Conservation (phyloP, 2,888 invertebrate genomes). For the Drosophila paramelanica region DNA sequence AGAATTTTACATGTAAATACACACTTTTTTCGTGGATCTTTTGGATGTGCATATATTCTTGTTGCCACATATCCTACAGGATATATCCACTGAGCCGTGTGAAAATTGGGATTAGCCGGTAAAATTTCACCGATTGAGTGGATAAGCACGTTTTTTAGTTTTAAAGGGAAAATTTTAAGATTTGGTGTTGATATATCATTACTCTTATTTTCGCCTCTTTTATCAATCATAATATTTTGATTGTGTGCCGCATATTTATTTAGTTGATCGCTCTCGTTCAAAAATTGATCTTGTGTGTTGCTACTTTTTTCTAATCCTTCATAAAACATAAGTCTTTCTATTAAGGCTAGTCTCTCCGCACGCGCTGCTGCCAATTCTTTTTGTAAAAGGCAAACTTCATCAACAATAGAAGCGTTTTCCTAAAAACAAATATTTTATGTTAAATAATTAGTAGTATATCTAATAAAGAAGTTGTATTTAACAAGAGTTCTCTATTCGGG, state of each 20-base stretch:
- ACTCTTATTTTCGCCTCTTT: slow-evolving; percentile 71
- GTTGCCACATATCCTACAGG: slow-evolving; percentile 92
- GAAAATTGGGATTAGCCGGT: slow-evolving; percentile 88
- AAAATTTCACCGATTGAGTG: slow-evolving; percentile 92
- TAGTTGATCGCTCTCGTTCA: slow-evolving; percentile 30
- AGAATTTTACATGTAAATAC: slow-evolving; percentile 92
- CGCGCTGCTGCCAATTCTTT: slow-evolving; percentile 92
- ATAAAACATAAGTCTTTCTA: slow-evolving; percentile 90
- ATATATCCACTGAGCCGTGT: slow-evolving; percentile 90
- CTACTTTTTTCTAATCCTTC: slow-evolving; percentile 85
- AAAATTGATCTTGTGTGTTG: slow-evolving; percentile 18
- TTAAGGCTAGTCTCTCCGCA: slow-evolving; percentile 92
- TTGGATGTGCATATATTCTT: slow-evolving; percentile 90
- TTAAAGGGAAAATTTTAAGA: slow-evolving; percentile 90
- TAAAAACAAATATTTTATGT: slow-evolving; percentile 73
- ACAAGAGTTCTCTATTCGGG: too few relatives aligned
- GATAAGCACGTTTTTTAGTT: slow-evolving; percentile 87
- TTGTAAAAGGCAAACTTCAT: slow-evolving; percentile 94
- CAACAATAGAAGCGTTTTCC: slow-evolving; percentile 95
- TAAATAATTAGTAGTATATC: too few relatives aligned
- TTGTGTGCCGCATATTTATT: slow-evolving; percentile 28
- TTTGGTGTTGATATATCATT: slow-evolving; percentile 25
- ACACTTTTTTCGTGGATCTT: slow-evolving; percentile 89
- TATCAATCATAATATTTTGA: slow-evolving; percentile 10
- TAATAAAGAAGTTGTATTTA: too few relatives aligned